Conservation (phyloP, 2,113 vertebrate species). For the Cervus canadensis region DNA sequence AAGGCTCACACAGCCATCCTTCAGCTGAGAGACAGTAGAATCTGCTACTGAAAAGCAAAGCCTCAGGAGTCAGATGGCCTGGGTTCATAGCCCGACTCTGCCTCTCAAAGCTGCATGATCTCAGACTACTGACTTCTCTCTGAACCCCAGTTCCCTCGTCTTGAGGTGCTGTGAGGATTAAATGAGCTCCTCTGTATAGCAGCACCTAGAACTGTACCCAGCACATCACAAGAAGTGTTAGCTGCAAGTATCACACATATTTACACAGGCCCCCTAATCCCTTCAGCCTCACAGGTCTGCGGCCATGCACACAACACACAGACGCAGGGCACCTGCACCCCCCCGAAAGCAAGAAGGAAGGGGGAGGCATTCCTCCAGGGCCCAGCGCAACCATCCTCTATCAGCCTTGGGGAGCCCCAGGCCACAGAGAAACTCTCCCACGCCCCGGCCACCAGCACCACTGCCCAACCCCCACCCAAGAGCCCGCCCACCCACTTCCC, state of each 20-base stretch:
- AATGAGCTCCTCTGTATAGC: neutral
- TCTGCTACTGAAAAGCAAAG: neutral
- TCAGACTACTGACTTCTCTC: neutral
- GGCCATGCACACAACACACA: neutral
- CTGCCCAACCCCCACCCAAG: neutral
- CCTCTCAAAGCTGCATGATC: neutral
- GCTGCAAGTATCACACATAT: fast-evolving
- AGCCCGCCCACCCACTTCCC: neutral
- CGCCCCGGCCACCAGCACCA: neutral
- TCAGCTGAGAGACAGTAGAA: neutral
- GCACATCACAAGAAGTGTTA: neutral
- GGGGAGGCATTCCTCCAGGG: neutral
- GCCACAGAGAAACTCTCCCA: neutral
- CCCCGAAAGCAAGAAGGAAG: neutral
- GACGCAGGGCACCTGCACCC: neutral
- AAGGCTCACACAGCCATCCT: neutral
- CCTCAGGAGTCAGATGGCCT: neutral
- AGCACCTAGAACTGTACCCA: neutral
- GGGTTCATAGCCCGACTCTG: neutral
- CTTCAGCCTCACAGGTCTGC: neutral
- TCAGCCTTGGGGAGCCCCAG: neutral
- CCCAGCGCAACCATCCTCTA: neutral
- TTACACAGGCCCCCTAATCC: neutral
- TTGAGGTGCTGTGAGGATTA: neutral
- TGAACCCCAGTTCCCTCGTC: neutral